Percentiles rank a stretch among this genome's conserved stretches.
Conservation (phyloP, 2,113 vertebrate species). For the western clawed frog (Xenopus tropicalis) region DNA sequence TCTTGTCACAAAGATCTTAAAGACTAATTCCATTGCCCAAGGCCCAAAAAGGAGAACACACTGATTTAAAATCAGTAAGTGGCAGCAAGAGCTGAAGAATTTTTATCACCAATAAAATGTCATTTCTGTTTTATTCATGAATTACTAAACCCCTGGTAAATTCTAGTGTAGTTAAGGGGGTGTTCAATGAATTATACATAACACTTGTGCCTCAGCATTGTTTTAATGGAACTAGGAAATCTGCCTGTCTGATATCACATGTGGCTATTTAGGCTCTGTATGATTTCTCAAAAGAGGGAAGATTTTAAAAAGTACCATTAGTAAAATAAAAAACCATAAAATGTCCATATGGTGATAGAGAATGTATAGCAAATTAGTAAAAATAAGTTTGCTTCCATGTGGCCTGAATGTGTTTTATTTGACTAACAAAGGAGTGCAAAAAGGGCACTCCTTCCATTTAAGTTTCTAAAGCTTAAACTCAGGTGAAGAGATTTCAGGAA, state of each 20-base stretch:
- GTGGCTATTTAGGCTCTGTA: neutral
- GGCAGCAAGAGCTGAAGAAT: conserved; percentile 7
- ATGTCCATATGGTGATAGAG: no score
- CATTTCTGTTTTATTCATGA: conserved; percentile 34
- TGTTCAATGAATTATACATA: conserved; percentile 17
- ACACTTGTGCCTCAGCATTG: neutral
- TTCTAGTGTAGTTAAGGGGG: conserved; percentile 24
- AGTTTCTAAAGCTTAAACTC: no score
- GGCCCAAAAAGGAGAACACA: conserved; percentile 1
- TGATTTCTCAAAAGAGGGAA: no score
- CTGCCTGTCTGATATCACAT: neutral
- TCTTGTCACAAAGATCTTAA: conserved; percentile 13
- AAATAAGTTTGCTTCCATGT: no score
- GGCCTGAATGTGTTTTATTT: no score
- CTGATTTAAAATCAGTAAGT: conserved; percentile 6
- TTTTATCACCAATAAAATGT: conserved; percentile 14
- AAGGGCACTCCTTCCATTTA: no score
- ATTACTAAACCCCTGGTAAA: conserved; percentile 38
- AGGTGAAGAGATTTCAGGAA: no score
- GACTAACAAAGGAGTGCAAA: no score
- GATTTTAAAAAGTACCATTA: no score
- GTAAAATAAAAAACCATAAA: no score
- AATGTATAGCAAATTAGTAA: no score
- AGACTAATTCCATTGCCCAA: conserved; percentile 4
- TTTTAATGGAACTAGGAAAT: neutral